Evolutionary conservation across 2,888 invertebrate genomes (phyloP).

Genomic region (Dusona sp.): DNA sequence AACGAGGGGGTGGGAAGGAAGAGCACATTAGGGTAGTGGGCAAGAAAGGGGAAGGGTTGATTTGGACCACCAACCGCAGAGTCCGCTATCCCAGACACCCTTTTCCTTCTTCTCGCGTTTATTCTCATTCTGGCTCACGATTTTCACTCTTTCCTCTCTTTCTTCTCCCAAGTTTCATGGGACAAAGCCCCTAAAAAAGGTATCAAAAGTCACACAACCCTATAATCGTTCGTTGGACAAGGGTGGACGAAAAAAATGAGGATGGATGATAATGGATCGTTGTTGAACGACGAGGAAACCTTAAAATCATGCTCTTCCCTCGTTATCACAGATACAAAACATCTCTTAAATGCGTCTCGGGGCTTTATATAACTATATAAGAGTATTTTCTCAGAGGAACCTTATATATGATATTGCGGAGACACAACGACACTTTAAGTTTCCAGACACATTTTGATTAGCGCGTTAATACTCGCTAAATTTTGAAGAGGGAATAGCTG

Average conservation of each 20-base stretch:
- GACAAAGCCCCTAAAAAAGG: not conserved
- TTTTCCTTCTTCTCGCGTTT: slow-evolving; percentile 23
- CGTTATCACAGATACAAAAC: slow-evolving; percentile 58
- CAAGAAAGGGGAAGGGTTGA: slow-evolving; percentile 28
- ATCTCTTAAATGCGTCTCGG: not conserved
- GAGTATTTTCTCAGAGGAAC: slow-evolving; percentile 18
- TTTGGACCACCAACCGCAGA: slow-evolving; percentile 54
- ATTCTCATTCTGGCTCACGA: slow-evolving; percentile 24
- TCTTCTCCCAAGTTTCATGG: not conserved
- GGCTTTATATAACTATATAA: not conserved
- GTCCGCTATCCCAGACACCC: slow-evolving; percentile 42
- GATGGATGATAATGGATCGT: slow-evolving; percentile 37
- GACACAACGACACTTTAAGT: slow-evolving; percentile 57
- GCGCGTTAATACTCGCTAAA: slow-evolving; percentile 58
- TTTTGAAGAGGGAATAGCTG: slow-evolving; percentile 20
- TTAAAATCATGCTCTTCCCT: slow-evolving; percentile 24
- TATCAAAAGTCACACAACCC: slow-evolving; percentile 1
- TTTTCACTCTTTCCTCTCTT: slow-evolving; percentile 1
- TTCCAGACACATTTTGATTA: slow-evolving; percentile 66
- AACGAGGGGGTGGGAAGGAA: slow-evolving; percentile 1
- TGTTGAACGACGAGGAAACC: not conserved
- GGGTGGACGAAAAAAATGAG: slow-evolving; percentile 32
- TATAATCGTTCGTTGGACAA: not conserved
- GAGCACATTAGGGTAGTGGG: slow-evolving; percentile 6
- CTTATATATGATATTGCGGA: slow-evolving; percentile 6